A percentile compares a stretch with the other conserved stretches of the same genome.
These are phyloP conservation scores for Agapetus fuscipes DNA, from an alignment of 2,888 invertebrate species.

Conservation along the genomic window DNA sequence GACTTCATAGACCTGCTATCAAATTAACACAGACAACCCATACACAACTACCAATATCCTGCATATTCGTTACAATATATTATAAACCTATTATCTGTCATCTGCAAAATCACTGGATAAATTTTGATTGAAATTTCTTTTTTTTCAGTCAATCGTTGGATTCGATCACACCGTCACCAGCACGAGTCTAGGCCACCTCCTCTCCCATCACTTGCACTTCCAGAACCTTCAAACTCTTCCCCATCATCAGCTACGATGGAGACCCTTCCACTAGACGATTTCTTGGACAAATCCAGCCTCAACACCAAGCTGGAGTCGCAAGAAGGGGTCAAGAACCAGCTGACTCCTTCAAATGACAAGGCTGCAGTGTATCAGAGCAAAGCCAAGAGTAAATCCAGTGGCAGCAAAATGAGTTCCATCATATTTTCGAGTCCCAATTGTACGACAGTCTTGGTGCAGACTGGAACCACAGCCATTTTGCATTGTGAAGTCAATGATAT, in stretches of 20 bases:
- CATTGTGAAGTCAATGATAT: conserved; percentile 56
- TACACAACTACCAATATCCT: too few species aligned
- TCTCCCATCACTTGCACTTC: conserved; percentile 17
- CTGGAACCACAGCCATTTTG: conserved; percentile 50
- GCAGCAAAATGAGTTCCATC: conserved; percentile 25
- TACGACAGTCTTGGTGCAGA: conserved; percentile 54
- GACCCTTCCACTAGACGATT: too few species aligned
- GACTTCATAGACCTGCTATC: too few species aligned
- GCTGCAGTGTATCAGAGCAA: conserved; percentile 3
- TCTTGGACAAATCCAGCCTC: conserved; percentile 9
- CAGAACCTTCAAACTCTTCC: conserved; percentile 13
- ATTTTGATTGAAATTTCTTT: too few species aligned
- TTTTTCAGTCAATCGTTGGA: conserved; percentile 20
- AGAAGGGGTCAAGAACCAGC: conserved; percentile 16
- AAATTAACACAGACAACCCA: too few species aligned
- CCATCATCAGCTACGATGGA: too few species aligned
- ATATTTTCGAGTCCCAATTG: conserved; percentile 52
- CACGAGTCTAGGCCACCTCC: conserved; percentile 12
- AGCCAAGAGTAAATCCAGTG: conserved; percentile 3
- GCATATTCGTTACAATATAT: too few species aligned
- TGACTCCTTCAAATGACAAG: conserved; percentile 12
- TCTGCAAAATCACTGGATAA: too few species aligned
- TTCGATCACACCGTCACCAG: conserved; percentile 18
- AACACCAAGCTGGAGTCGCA: conserved; percentile 11
- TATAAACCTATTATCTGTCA: too few species aligned